phyloP scores from a whole-genome alignment of 1,140 invertebrate species.

The Teleopsis dalmanni region DNA sequence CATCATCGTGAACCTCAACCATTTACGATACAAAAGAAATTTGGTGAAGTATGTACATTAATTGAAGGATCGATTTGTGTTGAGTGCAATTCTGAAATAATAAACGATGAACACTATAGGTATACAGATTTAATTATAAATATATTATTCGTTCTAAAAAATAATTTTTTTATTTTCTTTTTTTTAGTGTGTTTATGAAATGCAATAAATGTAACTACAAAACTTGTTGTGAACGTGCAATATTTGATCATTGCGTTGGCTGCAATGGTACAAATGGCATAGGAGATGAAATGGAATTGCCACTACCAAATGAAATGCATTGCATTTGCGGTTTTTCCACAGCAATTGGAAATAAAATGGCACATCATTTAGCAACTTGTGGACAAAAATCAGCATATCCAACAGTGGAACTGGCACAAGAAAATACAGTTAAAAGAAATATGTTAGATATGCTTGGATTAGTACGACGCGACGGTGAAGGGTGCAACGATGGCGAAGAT shows the following conservation, averaged over 20 bases:
- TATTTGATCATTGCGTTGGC: constrained; percentile 59
- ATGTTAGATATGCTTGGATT: constrained; percentile 52
- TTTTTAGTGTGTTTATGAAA: constrained; percentile 57
- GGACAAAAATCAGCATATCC: constrained; percentile 56
- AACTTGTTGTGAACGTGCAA: constrained; percentile 66
- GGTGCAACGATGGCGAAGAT: constrained; percentile 26
- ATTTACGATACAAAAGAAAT: constrained; percentile 24
- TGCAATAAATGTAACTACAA: constrained; percentile 69
- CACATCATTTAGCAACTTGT: constrained; percentile 56
- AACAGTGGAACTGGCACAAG: constrained; percentile 50
- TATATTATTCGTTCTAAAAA: no score
- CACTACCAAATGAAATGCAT: constrained; percentile 54
- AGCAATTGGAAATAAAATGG: constrained; percentile 59
- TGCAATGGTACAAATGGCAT: constrained; percentile 47
- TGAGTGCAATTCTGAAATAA: constrained; percentile 33
- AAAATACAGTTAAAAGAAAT: constrained; percentile 49
- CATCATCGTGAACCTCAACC: constrained; percentile 36
- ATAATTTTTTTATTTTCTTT: constrained; percentile 16
- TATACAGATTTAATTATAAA: constrained; percentile 7
- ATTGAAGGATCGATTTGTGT: constrained; percentile 32
- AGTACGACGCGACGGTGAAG: constrained; percentile 42
- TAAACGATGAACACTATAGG: constrained; percentile 37
- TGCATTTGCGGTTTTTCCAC: constrained; percentile 68
- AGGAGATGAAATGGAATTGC: constrained; percentile 45
- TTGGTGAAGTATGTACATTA: constrained; percentile 32